Base-by-base conservation (phyloP, 2,888 invertebrate species). In the Tinea semifulvella region DNA sequence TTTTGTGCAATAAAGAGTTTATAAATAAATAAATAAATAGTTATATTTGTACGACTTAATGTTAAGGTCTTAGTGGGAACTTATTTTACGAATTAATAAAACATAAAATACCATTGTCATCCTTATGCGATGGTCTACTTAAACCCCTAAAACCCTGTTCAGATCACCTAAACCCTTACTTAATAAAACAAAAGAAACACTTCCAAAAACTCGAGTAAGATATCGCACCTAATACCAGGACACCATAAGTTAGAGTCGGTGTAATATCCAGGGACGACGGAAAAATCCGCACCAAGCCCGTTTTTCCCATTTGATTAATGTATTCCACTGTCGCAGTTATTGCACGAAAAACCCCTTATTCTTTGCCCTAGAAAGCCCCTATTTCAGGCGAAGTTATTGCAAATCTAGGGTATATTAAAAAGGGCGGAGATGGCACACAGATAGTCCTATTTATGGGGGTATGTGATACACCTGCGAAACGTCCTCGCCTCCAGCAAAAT, bases 391-490 rank as follows among this genome's bases (percentile, higher is more conserved):
- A 71, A 66, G 70, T 73, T 73, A 74, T 61, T 65, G 68, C 65
- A 71, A 75, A 75, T 77, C 76, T 77, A 73, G 73, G 74, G 77
- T 75, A 74, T 76, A 76, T 76, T 76, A 76, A 76, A 77, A 73
- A 69, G 72, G 68, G 61, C 63, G 55, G 20, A 43, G 43, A 40
- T 40, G 45, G 16, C 28, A 28, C 27, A 31, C 26, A 50, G 55
- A 54, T 57, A 55, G 55, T 55, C 60, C 60, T 71, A 68, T 72
- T 74, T 71, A 69, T 68, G 71, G 60, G n/a, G 72, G 65, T 58
- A 53, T 49, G 57, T 51, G 53, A 49, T 50, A 60, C 70, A 73
- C 71, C 72, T 73, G 73, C 54, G 59, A 22, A 8, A 8, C 25
- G 25, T 22, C 36, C 36, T 36, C 8, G 18, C 18, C 18, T 17